phyloP scores from a whole-genome alignment of 2,888 invertebrate genomes.

The Himalopsyche anomala region DNA sequence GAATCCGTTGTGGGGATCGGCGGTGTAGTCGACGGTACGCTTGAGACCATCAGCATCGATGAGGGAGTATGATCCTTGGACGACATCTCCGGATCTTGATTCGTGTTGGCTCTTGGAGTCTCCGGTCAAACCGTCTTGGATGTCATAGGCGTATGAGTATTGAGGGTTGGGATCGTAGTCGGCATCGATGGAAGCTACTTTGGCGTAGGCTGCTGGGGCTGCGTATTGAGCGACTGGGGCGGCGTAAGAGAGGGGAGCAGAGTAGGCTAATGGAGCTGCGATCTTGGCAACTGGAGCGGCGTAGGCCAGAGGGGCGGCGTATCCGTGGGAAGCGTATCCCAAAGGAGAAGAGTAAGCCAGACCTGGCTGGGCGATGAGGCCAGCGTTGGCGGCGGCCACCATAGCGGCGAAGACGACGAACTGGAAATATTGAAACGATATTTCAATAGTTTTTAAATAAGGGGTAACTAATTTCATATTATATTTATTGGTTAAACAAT shows the following conservation, averaged over 20 bases:
- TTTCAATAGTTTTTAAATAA: not conserved
- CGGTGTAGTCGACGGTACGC: conserved; percentile 76
- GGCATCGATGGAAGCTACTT: conserved; percentile 53
- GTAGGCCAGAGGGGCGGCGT: conserved; percentile 66
- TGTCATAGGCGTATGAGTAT: conserved; percentile 63
- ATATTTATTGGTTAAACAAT: too few relatives aligned
- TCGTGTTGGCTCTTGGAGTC: conserved; percentile 75
- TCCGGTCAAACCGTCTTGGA: conserved; percentile 77
- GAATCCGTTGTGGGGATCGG: conserved; percentile 75
- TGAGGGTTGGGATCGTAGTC: conserved; percentile 45
- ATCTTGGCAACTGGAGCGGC: conserved; percentile 64
- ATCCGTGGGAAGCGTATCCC: conserved; percentile 56
- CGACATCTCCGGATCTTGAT: conserved; percentile 74
- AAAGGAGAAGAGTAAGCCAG: conserved; percentile 63
- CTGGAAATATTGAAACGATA: conserved; percentile 45
- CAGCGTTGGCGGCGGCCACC: conserved; percentile 60
- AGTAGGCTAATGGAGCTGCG: conserved; percentile 66
- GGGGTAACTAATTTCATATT: too few relatives aligned
- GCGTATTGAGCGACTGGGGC: conserved; percentile 50
- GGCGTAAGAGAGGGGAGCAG: conserved; percentile 62
- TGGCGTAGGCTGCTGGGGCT: not conserved
- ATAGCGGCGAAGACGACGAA: conserved; percentile 61
- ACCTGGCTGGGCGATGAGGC: conserved; percentile 56
- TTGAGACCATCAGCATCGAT: conserved; percentile 75
- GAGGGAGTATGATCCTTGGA: conserved; percentile 75